Conservation (phyloP, 2,113 vertebrate genomes). For the Brienomyrus longianalis region DNA sequence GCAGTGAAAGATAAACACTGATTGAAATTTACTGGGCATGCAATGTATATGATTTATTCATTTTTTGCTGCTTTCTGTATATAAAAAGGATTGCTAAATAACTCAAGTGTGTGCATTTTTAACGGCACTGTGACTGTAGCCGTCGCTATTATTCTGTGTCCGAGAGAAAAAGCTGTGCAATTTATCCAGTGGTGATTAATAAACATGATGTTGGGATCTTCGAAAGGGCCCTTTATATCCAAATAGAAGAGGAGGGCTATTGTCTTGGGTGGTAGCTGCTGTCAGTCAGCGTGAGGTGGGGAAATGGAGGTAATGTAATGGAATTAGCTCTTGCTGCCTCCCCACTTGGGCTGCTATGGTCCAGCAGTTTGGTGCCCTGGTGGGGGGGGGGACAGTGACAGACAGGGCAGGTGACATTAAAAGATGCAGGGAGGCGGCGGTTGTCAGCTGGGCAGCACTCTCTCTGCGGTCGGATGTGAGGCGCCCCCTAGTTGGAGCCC, state of each 20-base stretch:
- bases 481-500: conserved; percentile 17
- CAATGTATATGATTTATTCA: conserved; percentile 22
- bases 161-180: background rate
- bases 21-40: conserved; percentile 16
- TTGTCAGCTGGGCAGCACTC: background rate
- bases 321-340: background rate
- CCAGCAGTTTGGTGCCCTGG: background rate
- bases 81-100: conserved; percentile 2
- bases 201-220: background rate
- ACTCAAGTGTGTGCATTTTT: conserved; percentile 2
- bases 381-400: background rate
- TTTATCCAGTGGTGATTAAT: conserved; percentile 3
- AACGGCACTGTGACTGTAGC: background rate
- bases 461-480: background rate
- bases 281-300: background rate
- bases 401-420: background rate
- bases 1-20: conserved; percentile 9
- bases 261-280: background rate
- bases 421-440: background rate
- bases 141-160: background rate
- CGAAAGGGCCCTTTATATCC: background rate
- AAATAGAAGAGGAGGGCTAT: background rate
- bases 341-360: background rate
- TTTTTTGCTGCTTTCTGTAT: conserved; percentile 5
- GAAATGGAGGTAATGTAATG: background rate